Conservation (phyloP, 2,113 vertebrate species). For the Tichodroma muraria region DNA sequence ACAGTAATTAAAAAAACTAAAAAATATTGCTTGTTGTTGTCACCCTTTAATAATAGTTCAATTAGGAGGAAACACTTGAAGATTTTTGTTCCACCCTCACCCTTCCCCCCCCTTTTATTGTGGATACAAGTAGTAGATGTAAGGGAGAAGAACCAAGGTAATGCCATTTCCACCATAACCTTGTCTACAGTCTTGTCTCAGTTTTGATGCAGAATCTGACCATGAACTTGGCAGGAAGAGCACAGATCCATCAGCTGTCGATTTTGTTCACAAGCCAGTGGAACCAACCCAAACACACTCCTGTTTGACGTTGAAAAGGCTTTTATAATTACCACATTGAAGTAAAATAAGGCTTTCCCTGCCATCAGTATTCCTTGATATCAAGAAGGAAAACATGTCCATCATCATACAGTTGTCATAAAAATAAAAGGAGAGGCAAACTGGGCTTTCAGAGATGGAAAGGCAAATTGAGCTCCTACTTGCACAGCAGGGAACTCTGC, state of each 20-base stretch:
- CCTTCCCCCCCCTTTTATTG: background rate
- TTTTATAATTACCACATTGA: background rate
- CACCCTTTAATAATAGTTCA: background rate
- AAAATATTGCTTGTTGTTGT: background rate
- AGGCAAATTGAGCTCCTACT: background rate
- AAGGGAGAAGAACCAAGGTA: background rate
- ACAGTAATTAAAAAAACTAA: background rate
- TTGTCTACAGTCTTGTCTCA: background rate
- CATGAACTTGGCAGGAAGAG: background rate
- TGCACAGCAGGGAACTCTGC: background rate
- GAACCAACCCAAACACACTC: background rate
- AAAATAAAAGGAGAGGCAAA: background rate
- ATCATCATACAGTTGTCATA: background rate
- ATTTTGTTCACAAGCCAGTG: background rate
- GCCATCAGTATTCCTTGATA: background rate
- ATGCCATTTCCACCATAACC: background rate
- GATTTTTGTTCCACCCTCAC: fast-evolving
- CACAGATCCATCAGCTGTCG: background rate
- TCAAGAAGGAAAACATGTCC: background rate
- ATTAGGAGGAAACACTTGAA: background rate
- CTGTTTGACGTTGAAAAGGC: background rate
- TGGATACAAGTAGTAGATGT: background rate
- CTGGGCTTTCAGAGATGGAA: background rate
- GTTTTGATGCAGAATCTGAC: background rate
- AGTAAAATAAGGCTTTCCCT: background rate